Base-by-base conservation (phyloP, 2,797 vertebrate genomes). In the Pangasius mekongensis region DNA sequence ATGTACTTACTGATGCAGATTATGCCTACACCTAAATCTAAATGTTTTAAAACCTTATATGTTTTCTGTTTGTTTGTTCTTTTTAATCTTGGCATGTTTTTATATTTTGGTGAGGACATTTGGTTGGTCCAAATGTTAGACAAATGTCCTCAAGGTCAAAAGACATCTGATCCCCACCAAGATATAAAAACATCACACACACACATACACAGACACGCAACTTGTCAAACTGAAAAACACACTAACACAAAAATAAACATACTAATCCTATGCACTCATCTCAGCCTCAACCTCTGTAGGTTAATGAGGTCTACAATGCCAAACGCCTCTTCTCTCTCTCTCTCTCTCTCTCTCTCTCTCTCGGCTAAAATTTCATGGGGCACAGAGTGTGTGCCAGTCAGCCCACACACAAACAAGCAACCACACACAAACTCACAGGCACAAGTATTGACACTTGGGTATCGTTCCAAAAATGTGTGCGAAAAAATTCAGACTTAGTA, bases 341-440 rank as follows among this genome's bases (percentile, higher is more conserved):
- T 36, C 30, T 33, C 27, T 18, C 52, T n/a, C 43, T 49, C 43
- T 27, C 33, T 81, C 56, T 60, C 13, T 82, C 16, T 43, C 24
- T 30, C 18, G 20, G 43, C 62, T 84, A 52, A 84, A 69, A 87
- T 87, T 80, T 78, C 43, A 80, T 58, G 76, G 64, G 60, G 64
- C 36, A 47, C 49, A 36, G 36, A 33, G 49, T 47, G 36, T 14
- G 16, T 60, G 54, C 52, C 52, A 83, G 33, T 73, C 78, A 82
- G 78, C 86, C 66, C 62, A 80, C 76, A 64, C 67, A 43, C 33
- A 74, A 87, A 87, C 58, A 87, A 87, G 66, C 18, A 74, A 74
- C 67, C 86, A 18, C 69, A 60, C 52, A 60, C 43, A 73, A 60
- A 49, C 49, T 54, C 49, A 20, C 67, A 83, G 56, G 67, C 62